Conservation (phyloP, 2,113 vertebrate species). For the Hoplias malabaricus region DNA sequence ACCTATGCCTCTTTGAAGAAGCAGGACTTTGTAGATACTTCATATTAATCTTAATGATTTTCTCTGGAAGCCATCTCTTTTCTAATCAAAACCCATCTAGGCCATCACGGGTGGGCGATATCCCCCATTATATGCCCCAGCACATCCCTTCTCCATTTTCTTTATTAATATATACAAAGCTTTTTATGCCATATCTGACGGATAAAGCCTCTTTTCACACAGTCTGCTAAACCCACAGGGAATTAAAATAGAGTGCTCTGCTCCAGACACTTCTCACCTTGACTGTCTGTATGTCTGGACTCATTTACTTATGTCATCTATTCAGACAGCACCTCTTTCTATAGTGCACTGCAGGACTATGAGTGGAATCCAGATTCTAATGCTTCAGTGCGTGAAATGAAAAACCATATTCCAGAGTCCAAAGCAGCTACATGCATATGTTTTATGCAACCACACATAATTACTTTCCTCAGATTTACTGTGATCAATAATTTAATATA, state of each 20-base stretch:
- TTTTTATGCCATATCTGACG: conserved; percentile 58
- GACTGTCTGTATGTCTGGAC: neutral
- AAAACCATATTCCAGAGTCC: neutral
- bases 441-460: neutral
- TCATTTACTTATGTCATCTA: neutral
- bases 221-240: conserved; percentile 6
- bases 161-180: conserved; percentile 64
- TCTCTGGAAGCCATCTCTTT: conserved; percentile 48
- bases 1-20: neutral
- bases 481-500: neutral
- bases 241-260: too few relatives aligned
- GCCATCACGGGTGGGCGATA: neutral
- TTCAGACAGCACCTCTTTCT: neutral
- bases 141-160: conserved; percentile 42
- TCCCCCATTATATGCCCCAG: neutral
- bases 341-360: neutral
- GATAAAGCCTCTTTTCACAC: conserved; percentile 59
- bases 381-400: neutral
- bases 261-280: neutral
- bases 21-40: neutral
- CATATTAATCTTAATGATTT: conserved; percentile 22
- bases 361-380: neutral
- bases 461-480: neutral
- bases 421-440: neutral
- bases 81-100: neutral